A percentile compares a stretch with the other conserved stretches of the same genome.
Evolutionary conservation across 2,113 vertebrate genomes (phyloP).

Genomic region (Cavia aperea): DNA sequence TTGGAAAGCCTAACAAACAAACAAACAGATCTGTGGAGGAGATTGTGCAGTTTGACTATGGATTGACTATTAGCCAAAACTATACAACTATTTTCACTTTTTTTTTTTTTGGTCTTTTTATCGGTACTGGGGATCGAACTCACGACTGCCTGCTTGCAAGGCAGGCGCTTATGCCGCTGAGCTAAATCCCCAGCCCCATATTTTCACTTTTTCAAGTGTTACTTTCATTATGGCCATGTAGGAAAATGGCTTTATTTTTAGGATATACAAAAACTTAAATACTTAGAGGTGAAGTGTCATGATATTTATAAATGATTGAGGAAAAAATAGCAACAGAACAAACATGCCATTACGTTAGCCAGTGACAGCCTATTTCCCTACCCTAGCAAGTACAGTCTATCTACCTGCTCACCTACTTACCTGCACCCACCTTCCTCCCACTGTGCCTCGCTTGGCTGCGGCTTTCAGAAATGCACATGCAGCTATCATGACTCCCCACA

Average conservation of each 20-base stretch:
- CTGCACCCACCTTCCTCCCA: neutral
- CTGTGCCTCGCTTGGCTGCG: neutral
- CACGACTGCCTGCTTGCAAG: too few relatives aligned
- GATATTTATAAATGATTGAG: neutral
- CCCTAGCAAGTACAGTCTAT: neutral
- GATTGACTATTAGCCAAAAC: neutral
- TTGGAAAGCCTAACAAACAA: neutral
- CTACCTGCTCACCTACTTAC: neutral
- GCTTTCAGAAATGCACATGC: neutral
- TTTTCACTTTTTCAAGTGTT: neutral
- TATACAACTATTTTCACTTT: neutral
- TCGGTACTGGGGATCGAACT: too few relatives aligned
- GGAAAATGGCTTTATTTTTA: neutral
- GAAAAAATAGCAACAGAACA: neutral
- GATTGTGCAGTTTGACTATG: neutral
- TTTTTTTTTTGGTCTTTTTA: too few relatives aligned
- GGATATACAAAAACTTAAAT: neutral
- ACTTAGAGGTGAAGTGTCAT: neutral
- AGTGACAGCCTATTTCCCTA: neutral
- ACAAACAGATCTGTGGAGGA: neutral
- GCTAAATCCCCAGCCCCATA: too few relatives aligned
- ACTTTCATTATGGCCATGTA: neutral
- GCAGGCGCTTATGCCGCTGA: too few relatives aligned
- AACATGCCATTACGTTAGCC: neutral
- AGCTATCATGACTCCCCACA: neutral